Base-by-base conservation (phyloP, 2,113 vertebrate species). In the Dasyornis broadbenti region DNA sequence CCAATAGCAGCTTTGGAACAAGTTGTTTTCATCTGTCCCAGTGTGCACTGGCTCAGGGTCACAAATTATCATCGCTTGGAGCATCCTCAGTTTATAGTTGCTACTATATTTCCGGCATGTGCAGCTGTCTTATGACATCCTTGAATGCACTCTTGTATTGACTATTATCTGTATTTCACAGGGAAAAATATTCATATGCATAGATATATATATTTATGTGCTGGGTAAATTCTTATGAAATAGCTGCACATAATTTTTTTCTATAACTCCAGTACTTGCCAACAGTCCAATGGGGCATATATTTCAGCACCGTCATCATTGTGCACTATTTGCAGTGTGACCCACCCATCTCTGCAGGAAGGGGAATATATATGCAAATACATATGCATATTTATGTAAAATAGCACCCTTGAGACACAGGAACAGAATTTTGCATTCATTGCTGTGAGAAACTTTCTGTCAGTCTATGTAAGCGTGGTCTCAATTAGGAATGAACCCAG, bases 11-110 rank as follows among this genome's bases (percentile, higher is more conserved):
- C 80, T 95, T 89, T 80, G 63, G 65, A 92, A 82, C 37, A 68
- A 89, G 85, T 69, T 97, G 81, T 93, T 96, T 96, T 90, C 81
- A 71, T 92, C 90, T 84, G 76, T 72, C 57, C 66, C 69, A n/a
- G n/a, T 68, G 64, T 52, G 60, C 53, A 50, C 15, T 88, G 78
- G 83, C 75, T 68, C 59, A 44, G 63, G 45, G 85, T 95, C 86
- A 64, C 85, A 68, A 87, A 87, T 68, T 87, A 53, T 44, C 6
- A 5, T 89, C 0, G 0, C 85, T 92, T 52, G 54, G 84, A 94
- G 86, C 90, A 94, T 94, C 92, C 37, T 92, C 21, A 7, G 49
- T 75, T 87, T 78, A 57, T 57, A 86, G 64, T 40, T 45, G 23
- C 30, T 63, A 3, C 37, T 73, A 7, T 22, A 71, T 88, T 73